Conservation (phyloP, 2,888 invertebrate species). For the Mesoligia furuncula region DNA sequence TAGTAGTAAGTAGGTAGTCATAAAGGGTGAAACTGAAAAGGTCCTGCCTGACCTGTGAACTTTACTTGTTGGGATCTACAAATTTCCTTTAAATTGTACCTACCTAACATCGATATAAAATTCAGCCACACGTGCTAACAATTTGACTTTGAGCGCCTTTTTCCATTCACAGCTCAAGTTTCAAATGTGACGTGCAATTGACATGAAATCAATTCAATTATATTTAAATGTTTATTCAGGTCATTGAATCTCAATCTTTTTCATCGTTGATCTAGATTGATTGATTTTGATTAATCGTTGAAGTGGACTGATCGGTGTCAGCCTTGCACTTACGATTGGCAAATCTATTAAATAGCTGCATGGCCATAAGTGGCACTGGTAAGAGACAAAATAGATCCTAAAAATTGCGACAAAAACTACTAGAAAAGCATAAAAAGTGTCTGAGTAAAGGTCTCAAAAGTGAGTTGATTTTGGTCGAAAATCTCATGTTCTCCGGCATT, state of each 20-base stretch:
- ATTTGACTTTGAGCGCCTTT: neutral
- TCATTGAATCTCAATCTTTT: slow-evolving; percentile 41
- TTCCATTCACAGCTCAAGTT: slow-evolving; percentile 11
- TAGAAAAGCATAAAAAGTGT: too few species aligned
- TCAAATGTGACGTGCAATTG: slow-evolving; percentile 24
- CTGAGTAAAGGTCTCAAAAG: too few species aligned
- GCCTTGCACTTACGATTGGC: slow-evolving; percentile 24
- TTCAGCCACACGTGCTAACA: neutral
- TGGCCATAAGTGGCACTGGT: neutral
- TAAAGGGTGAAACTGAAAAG: neutral
- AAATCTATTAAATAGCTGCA: neutral
- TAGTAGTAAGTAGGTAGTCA: neutral
- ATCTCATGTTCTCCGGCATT: neutral
- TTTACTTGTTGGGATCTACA: neutral
- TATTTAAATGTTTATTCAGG: slow-evolving; percentile 41
- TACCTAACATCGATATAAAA: too few species aligned
- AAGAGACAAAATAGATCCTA: neutral
- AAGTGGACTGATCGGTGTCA: slow-evolving; percentile 32
- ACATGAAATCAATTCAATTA: slow-evolving; percentile 26
- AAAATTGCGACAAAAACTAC: too few species aligned
- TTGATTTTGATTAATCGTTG: slow-evolving; percentile 47
- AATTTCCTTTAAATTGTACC: neutral
- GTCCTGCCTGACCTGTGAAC: too few species aligned
- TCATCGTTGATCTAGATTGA: slow-evolving; percentile 24
- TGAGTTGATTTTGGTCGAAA: neutral